Conservation (phyloP, 2,797 vertebrate genomes). For the Xenopus petersii region DNA sequence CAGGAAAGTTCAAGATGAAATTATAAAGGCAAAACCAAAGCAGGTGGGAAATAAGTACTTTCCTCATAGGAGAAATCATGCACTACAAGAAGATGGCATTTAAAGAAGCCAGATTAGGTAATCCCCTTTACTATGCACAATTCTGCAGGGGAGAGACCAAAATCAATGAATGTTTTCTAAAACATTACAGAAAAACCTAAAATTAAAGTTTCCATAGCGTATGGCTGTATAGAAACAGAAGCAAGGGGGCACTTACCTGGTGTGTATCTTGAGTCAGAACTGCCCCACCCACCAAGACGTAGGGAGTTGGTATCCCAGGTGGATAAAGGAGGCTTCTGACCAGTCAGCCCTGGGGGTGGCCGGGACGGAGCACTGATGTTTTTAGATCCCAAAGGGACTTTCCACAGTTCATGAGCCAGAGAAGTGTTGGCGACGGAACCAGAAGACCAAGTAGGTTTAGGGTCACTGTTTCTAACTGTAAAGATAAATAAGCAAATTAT, state of each 20-base stretch:
- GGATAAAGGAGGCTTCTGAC: constrained; percentile 87
- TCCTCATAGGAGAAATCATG: too few relatives aligned
- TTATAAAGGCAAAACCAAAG: too few relatives aligned
- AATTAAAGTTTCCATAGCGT: too few relatives aligned
- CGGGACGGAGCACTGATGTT: constrained; percentile 90
- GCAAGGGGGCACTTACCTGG: constrained; percentile 75
- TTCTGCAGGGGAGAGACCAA: too few relatives aligned
- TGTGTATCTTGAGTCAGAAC: constrained; percentile 89
- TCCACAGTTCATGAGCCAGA: constrained; percentile 98
- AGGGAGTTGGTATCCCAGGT: constrained; percentile 85
- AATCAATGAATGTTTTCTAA: too few relatives aligned
- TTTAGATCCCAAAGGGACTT: constrained; percentile 95
- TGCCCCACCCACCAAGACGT: constrained; percentile 84
- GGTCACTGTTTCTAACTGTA: constrained; percentile 95
- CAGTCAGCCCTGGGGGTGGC: constrained; percentile 92
- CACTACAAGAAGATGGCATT: too few relatives aligned
- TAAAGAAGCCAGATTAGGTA: too few relatives aligned
- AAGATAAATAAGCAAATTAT: not conserved
- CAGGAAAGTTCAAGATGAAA: too few relatives aligned
- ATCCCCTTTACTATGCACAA: too few relatives aligned
- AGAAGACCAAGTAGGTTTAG: constrained; percentile 92
- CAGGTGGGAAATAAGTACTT: too few relatives aligned
- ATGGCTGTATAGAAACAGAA: too few relatives aligned
- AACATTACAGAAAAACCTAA: too few relatives aligned
- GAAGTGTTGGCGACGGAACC: constrained; percentile 93